phyloP scores from a whole-genome alignment of 2,113 vertebrate species.

The Steatornis caripensis region DNA sequence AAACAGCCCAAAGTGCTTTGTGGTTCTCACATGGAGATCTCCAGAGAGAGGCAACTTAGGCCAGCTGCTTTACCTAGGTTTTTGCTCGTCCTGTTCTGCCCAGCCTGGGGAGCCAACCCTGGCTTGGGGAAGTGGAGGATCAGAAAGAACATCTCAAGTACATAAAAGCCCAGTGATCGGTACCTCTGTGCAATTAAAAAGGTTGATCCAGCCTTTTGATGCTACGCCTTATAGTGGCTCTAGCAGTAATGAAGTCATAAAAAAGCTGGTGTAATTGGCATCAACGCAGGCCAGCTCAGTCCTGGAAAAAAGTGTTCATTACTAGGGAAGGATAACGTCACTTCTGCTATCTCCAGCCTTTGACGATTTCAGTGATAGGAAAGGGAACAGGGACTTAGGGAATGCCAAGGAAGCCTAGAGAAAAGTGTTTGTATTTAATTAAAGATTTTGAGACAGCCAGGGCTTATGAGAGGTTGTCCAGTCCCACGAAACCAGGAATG shows the following conservation, averaged over 20 bases:
- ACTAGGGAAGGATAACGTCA: neutral
- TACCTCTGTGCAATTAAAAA: conserved; percentile 5
- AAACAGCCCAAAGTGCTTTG: neutral
- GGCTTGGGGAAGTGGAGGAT: neutral
- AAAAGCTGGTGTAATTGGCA: conserved; percentile 22
- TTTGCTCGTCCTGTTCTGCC: neutral
- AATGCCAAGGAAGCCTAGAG: neutral
- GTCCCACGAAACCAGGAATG: neutral
- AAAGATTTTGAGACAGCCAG: neutral
- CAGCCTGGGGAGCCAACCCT: neutral
- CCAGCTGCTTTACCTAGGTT: neutral
- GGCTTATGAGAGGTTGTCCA: neutral
- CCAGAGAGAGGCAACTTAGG: neutral
- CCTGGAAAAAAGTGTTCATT: neutral
- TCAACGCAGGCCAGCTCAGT: neutral
- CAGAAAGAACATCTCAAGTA: neutral
- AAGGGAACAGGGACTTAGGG: neutral
- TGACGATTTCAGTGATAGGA: neutral
- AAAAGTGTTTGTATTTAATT: conserved; percentile 9
- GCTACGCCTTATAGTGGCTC: neutral
- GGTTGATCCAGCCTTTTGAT: neutral
- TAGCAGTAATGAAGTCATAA: conserved; percentile 3
- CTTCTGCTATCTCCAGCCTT: neutral
- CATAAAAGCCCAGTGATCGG: neutral
- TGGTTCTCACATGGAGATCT: neutral